Conservation (phyloP, 2,888 invertebrate species). For the Drosophila seclusa region DNA sequence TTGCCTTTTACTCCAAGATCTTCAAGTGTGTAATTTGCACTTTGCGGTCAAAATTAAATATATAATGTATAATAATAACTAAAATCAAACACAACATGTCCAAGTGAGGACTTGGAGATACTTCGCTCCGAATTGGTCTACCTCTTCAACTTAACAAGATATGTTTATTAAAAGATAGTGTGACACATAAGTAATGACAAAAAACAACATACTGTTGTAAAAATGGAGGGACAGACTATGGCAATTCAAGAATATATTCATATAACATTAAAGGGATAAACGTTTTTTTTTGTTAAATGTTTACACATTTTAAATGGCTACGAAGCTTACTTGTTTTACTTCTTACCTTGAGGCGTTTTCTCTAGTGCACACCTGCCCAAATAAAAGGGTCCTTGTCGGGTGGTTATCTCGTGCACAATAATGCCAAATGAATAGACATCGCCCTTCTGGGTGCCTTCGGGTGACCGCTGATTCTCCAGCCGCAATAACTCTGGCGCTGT, state of each 20-base stretch:
- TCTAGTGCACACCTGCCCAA: conserved; percentile 88
- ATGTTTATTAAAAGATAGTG: too few relatives aligned
- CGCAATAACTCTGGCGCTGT: conserved; percentile 95
- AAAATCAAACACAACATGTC: background rate
- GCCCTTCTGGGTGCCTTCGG: conserved; percentile 94
- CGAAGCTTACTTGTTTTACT: background rate
- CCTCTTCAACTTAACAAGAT: too few relatives aligned
- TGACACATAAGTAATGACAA: too few relatives aligned
- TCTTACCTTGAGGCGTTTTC: conserved; percentile 90
- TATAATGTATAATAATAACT: too few relatives aligned
- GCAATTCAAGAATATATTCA: too few relatives aligned
- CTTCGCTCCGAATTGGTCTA: background rate
- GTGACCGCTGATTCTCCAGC: conserved; percentile 87
- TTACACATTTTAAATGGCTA: background rate
- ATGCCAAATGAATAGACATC: conserved; percentile 98
- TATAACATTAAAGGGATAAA: too few relatives aligned
- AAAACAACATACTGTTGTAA: too few relatives aligned
- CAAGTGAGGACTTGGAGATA: background rate
- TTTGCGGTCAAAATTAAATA: background rate
- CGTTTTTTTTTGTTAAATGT: background rate
- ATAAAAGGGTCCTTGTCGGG: conserved; percentile 94
- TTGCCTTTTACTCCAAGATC: conserved; percentile 8
- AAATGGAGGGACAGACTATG: too few relatives aligned
- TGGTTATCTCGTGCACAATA: conserved; percentile 96
- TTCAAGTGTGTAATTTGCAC: conserved; percentile 22